Evolutionary conservation across 2,113 vertebrate genomes (phyloP).

Genomic region (Xiphias gladius): DNA sequence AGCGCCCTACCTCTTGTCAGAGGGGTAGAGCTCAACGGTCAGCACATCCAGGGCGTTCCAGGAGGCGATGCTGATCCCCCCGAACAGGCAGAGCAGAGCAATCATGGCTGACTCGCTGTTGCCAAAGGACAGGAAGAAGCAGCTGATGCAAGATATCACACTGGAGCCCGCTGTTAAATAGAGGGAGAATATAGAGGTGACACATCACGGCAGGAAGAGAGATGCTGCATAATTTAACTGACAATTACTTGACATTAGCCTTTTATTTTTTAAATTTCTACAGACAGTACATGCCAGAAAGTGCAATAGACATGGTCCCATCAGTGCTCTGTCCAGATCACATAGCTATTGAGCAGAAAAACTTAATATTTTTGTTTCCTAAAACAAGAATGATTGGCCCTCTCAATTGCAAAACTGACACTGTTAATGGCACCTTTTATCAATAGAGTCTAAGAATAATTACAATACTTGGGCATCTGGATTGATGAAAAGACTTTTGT

Average conservation of each 20-base stretch:
- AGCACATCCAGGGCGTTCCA: constrained; percentile 97
- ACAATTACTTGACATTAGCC: not conserved
- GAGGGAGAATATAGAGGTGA: not conserved
- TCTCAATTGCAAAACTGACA: not conserved
- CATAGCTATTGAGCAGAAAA: not conserved
- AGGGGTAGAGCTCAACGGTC: constrained; percentile 97
- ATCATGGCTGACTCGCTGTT: constrained; percentile 99
- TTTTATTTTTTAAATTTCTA: not conserved
- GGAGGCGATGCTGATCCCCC: constrained; percentile 97
- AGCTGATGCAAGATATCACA: constrained; percentile 96
- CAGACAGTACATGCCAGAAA: not conserved
- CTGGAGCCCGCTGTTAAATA: constrained; percentile 92
- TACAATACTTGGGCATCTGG: not conserved
- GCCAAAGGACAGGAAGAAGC: constrained; percentile 97
- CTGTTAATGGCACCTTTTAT: too few relatives aligned
- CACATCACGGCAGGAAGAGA: too few relatives aligned
- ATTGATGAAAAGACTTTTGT: not conserved
- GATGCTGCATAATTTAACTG: not conserved
- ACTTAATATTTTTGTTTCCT: not conserved
- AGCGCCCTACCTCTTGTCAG: constrained; percentile 91
- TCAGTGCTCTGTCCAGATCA: not conserved
- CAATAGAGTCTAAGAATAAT: too few relatives aligned
- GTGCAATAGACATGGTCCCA: not conserved
- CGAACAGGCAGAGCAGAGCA: constrained; percentile 95
- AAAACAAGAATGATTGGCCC: too few relatives aligned